Base-by-base conservation (phyloP, 2,888 invertebrate genomes). In the Orthonychiurus folsomi region DNA sequence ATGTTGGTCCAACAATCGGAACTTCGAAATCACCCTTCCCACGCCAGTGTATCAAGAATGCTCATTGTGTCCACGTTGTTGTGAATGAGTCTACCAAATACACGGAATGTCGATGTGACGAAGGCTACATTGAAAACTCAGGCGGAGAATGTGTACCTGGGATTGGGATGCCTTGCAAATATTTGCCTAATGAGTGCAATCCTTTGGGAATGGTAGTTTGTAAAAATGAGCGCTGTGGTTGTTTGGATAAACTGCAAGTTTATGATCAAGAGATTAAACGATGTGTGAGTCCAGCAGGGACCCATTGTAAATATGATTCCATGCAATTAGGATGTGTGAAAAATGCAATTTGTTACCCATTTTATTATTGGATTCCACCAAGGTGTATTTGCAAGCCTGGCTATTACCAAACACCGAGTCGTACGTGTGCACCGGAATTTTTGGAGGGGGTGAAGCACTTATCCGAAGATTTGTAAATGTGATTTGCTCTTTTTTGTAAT, bases 261-360 rank as follows among this genome's bases (percentile, higher is more conserved):
- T 69, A 67, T 52, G 69, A 69, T 56, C 37, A 23, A 3, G 64
- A 64, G 26, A 56, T 59, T 27, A 54, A 62, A 21, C 50, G 67
- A 59, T 69, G 69, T 55, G 69, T 69, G 2, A 63, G 63, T 50
- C 69, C 69, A 5, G 69, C 66, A 26, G 69, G 69, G 28, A 67
- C 69, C 2, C 66, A 69, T 61, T 69, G 69, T 58, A 69, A 66
- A 61, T 67, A 63, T 20, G 67, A 66, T 47, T 26, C 58, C 28
- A 26, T 64, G 1, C 69, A 69, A 52, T 26, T 69, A n/a, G 67
- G 69, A 3, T 69, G 69, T 59, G 67, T 69, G 26, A 64, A 67
- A 61, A 67, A 69, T 27, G 64, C 67, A 3, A 60, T 69, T 28
- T 69, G 69, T 60, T 69, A 69, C 57, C 69, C 69, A 12, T 69